phyloP scores from a whole-genome alignment of 2,888 invertebrate genomes.

The Shargacucullia verbasci region DNA sequence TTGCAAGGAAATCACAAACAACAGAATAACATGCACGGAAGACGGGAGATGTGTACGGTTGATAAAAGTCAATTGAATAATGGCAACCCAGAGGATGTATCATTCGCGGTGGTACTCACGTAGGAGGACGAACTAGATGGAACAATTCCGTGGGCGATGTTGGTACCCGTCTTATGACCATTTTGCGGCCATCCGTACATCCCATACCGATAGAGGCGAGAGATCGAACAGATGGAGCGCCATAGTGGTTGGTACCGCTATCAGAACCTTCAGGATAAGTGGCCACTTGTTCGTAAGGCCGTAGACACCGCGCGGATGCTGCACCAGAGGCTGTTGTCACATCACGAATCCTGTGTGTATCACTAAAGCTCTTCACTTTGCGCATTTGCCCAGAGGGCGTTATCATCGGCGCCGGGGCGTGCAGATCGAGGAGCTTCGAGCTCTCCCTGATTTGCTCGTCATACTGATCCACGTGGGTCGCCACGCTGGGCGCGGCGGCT shows the following conservation, averaged over 20 bases:
- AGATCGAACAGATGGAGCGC: constrained; percentile 92
- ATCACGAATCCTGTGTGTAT: constrained; percentile 85
- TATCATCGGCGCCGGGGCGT: constrained; percentile 74
- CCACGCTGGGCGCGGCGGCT: constrained; percentile 82
- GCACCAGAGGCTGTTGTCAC: constrained; percentile 82
- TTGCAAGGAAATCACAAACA: constrained; percentile 18
- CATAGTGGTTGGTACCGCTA: constrained; percentile 90
- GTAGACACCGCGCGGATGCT: constrained; percentile 83
- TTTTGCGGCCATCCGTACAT: constrained; percentile 95
- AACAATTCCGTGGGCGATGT: constrained; percentile 95
- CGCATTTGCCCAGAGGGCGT: constrained; percentile 86
- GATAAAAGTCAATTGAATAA: constrained; percentile 84
- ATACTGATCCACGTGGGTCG: constrained; percentile 82
- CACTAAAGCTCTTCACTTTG: constrained; percentile 87
- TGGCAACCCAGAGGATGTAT: constrained; percentile 79
- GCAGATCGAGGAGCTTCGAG: constrained; percentile 79
- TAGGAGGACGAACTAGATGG: constrained; percentile 95
- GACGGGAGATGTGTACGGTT: constrained; percentile 56
- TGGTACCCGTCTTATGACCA: constrained; percentile 95
- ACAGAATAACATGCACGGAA: constrained; percentile 29
- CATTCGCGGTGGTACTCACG: constrained; percentile 90
- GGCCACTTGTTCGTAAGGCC: constrained; percentile 86
- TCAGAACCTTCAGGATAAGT: constrained; percentile 90
- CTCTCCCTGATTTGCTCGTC: constrained; percentile 78
- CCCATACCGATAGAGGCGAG: constrained; percentile 96